Percentiles rank a stretch among this genome's conserved stretches.
phyloP scores from a whole-genome alignment of 2,797 vertebrate genomes.

The Premnoplex brunnescens region DNA sequence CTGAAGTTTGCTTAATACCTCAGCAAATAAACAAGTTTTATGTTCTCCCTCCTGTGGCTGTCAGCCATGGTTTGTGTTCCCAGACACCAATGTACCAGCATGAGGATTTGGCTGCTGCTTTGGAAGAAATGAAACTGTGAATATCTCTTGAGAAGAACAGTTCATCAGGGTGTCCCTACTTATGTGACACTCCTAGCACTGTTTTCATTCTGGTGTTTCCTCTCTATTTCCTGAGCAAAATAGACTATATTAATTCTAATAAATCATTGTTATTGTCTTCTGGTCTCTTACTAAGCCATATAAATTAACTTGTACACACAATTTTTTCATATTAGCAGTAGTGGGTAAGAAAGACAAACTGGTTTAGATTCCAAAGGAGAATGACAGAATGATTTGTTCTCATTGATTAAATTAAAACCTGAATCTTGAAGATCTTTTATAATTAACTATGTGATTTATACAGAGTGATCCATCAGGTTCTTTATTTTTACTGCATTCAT shows the following conservation, averaged over 20 bases:
- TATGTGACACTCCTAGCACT: neutral
- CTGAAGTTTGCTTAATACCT: slow-evolving; percentile 37
- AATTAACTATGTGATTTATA: neutral
- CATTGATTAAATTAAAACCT: neutral
- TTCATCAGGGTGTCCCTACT: neutral
- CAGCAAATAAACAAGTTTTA: slow-evolving; percentile 36
- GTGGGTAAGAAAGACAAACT: neutral
- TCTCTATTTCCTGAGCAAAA: neutral
- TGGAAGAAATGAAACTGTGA: neutral
- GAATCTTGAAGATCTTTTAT: neutral
- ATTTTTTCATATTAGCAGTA: neutral
- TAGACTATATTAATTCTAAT: neutral
- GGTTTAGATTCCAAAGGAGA: neutral
- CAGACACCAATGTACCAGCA: neutral
- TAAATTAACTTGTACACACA: neutral
- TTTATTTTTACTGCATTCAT: neutral
- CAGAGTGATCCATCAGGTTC: neutral
- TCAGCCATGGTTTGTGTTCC: neutral
- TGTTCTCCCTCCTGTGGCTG: slow-evolving; percentile 1
- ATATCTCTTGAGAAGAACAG: neutral
- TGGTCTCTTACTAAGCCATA: neutral
- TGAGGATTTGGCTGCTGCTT: neutral
- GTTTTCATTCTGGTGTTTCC: neutral
- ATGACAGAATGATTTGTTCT: neutral
- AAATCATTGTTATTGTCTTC: neutral